Percentiles rank a stretch among this genome's conserved stretches.
Conservation (phyloP, 2,888 invertebrate genomes). For the Tipula confusa region DNA sequence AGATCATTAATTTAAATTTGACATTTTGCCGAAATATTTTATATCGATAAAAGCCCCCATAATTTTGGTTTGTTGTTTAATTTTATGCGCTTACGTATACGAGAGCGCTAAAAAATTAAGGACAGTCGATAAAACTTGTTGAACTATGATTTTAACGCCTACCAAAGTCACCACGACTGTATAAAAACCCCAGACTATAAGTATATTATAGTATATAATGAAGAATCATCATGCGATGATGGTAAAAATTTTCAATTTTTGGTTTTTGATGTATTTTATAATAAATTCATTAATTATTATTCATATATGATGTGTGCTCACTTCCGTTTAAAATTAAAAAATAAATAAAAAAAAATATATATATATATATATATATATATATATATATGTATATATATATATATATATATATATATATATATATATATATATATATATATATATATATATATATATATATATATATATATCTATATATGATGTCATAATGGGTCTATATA, state of each 20-base stretch:
- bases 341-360: background rate
- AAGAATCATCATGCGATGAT: background rate
- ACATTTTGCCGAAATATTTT: background rate
- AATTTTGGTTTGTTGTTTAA: background rate
- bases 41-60: background rate
- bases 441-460: no score
- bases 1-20: background rate
- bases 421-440: no score
- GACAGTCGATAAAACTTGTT: background rate
- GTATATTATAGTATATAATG: background rate
- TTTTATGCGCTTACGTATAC: background rate
- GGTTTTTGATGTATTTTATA: background rate
- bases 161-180: background rate
- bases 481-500: background rate
- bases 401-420: no score
- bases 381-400: no score
- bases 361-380: no score
- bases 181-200: background rate
- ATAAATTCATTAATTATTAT: background rate
- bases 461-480: no score
- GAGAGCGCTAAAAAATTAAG: background rate
- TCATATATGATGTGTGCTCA: conserved; percentile 14
- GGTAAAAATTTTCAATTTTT: background rate
- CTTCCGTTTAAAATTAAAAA: background rate
- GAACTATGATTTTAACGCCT: background rate